A percentile compares a stretch with the other conserved stretches of the same genome.
These are phyloP conservation scores for Spermophilus dauricus DNA, from an alignment of 2,113 vertebrate genomes.

Conservation along the genomic window DNA sequence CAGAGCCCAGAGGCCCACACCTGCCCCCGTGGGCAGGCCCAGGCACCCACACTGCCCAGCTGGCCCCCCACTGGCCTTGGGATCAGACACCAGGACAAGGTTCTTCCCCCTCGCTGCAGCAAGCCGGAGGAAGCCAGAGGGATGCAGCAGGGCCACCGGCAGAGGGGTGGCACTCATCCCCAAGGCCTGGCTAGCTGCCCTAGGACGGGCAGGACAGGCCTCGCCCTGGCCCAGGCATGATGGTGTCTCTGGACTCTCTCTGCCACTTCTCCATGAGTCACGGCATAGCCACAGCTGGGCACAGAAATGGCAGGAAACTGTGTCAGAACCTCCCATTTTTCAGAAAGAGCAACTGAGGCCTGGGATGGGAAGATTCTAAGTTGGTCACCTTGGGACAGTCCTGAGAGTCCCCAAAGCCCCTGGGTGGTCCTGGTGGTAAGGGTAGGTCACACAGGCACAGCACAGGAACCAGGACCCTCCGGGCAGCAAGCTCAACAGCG, in stretches of 20 bases:
- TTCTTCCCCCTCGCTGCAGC: neutral
- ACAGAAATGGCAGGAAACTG: no score
- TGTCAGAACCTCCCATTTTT: neutral
- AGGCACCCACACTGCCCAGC: neutral
- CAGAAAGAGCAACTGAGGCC: neutral
- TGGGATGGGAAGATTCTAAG: accelerated
- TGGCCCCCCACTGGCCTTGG: accelerated
- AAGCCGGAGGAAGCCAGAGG: neutral
- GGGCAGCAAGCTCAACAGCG: neutral
- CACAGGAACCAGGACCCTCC: accelerated
- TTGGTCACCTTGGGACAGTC: neutral
- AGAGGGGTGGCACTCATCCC: neutral
- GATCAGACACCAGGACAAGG: neutral
- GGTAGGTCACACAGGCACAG: neutral
- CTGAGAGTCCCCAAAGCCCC: neutral
- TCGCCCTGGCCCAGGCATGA: neutral
- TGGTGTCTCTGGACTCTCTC: accelerated
- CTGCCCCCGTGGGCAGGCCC: neutral
- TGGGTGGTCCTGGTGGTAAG: neutral
- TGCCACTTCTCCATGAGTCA: neutral
- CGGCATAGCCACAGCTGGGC: accelerated
- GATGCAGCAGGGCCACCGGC: accelerated
- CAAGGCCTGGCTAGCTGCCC: neutral
- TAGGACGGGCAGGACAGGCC: neutral
- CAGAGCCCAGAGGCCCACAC: neutral